These are phyloP conservation scores for Pyxicephalus adspersus DNA, from an alignment of 2,113 vertebrate genomes.

Conservation along the genomic window DNA sequence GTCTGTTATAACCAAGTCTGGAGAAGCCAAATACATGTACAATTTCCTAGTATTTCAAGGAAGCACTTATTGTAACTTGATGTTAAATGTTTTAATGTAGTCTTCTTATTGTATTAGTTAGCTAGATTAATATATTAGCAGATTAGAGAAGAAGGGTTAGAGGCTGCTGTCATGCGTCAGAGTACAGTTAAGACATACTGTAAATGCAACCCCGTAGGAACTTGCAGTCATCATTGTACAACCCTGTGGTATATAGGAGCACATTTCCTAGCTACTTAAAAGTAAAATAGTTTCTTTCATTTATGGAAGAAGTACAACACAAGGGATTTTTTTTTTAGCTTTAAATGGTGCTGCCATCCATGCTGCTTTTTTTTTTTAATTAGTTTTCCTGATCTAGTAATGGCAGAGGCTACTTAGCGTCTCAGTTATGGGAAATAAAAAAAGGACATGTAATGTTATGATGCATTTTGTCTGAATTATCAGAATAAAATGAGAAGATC, in stretches of 20 bases:
- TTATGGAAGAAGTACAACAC: conserved; percentile 74
- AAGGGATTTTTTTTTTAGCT: conserved; percentile 74
- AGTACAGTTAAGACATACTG: conserved; percentile 60
- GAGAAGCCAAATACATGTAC: conserved; percentile 81
- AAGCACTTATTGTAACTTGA: conserved; percentile 75
- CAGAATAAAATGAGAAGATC: conserved; percentile 61
- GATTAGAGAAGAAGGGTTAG: conserved; percentile 73
- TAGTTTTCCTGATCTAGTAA: conserved; percentile 72
- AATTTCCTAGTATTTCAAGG: conserved; percentile 79
- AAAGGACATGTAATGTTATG: conserved; percentile 71
- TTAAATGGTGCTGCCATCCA: conserved; percentile 77
- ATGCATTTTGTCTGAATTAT: conserved; percentile 75
- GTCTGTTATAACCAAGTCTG: conserved; percentile 77
- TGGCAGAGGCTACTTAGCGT: conserved; percentile 72
- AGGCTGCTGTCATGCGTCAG: conserved; percentile 67
- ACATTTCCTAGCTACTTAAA: conserved; percentile 73
- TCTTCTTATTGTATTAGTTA: conserved; percentile 76
- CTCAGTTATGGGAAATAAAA: conserved; percentile 67
- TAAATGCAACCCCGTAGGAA: conserved; percentile 64
- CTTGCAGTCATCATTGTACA: conserved; percentile 61
- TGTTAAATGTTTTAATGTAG: conserved; percentile 78
- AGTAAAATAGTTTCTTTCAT: conserved; percentile 70
- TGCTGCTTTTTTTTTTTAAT: conserved; percentile 59
- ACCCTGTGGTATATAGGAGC: conserved; percentile 66
- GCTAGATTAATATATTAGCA: conserved; percentile 72